Evolutionary conservation across 1,140 invertebrate genomes (phyloP).

Genomic region (Drosophila orena): DNA sequence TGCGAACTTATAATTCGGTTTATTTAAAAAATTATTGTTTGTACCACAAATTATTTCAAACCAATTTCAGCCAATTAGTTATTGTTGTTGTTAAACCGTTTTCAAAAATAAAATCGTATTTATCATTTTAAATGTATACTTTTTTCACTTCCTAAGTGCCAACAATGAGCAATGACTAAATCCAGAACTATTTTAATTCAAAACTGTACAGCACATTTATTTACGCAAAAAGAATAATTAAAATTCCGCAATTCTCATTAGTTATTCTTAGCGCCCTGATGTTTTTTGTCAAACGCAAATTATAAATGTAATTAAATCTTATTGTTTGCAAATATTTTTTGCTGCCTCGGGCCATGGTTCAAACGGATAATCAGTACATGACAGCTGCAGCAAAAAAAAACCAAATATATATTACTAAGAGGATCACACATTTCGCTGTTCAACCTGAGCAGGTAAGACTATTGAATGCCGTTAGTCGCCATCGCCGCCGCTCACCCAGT

Average conservation of each 20-base stretch:
- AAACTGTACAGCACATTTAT: not conserved
- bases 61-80: not conserved
- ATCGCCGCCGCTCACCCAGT: constrained; percentile 43
- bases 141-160: too few species aligned
- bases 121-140: too few species aligned
- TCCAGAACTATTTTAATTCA: not conserved
- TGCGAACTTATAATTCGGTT: too few species aligned
- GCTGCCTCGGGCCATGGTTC: not conserved
- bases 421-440: not conserved
- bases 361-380: constrained; percentile 8
- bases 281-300: constrained; percentile 10
- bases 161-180: not conserved
- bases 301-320: constrained; percentile 31
- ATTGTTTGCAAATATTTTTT: constrained; percentile 34
- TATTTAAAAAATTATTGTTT: not conserved
- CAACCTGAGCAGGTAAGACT: constrained; percentile 15
- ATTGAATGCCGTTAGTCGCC: constrained; percentile 7
- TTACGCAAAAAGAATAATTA: constrained; percentile 24
- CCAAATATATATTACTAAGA: not conserved
- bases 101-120: not conserved
- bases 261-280: constrained; percentile 3
- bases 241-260: constrained; percentile 23
- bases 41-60: not conserved
- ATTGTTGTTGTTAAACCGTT: not conserved
- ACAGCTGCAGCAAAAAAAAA: not conserved